A percentile compares a stretch with the other conserved stretches of the same genome.
These are phyloP conservation scores for Portunus trituberculatus DNA, from an alignment of 1,140 invertebrate species.

Conservation along the genomic window DNA sequence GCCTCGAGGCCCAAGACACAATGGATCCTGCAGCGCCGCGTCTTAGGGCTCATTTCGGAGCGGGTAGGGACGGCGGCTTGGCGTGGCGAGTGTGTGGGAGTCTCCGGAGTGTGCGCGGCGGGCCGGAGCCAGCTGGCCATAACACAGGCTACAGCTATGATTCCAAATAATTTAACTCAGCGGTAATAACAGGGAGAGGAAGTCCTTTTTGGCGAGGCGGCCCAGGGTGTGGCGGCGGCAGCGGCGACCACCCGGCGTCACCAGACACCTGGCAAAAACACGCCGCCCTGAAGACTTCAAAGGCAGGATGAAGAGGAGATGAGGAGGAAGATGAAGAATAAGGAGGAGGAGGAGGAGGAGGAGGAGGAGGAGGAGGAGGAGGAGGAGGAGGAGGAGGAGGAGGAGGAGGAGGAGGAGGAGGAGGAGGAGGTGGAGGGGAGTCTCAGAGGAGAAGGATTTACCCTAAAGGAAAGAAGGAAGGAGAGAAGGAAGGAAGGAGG, in stretches of 20 bases:
- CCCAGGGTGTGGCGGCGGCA: constrained; percentile 40
- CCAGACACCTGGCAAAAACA: constrained; percentile 65
- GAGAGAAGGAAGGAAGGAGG: not conserved
- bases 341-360: not conserved
- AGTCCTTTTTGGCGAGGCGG: constrained; percentile 17
- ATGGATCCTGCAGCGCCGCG: not conserved
- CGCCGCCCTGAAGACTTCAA: not conserved
- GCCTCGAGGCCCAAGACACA: not conserved
- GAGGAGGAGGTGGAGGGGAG: not conserved
- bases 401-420: constrained; percentile 37
- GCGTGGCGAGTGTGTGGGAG: constrained; percentile 46
- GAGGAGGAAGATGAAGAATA: not conserved
- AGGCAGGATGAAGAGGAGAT: constrained; percentile 43
- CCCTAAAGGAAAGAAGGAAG: not conserved
- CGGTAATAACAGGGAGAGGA: constrained; percentile 66
- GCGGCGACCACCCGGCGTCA: constrained; percentile 41
- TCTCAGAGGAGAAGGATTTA: not conserved
- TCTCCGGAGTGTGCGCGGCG: constrained; percentile 44
- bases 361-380: constrained; percentile 32
- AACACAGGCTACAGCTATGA: constrained; percentile 73
- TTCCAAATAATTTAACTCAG: constrained; percentile 76
- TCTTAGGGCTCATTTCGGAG: constrained; percentile 53
- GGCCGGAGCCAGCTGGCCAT: constrained; percentile 71
- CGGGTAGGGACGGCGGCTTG: not conserved
- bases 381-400: constrained; percentile 14